These are phyloP conservation scores for Pipistrellus pipistrellus DNA, from an alignment of 2,797 vertebrate species.

Conservation along the genomic window DNA sequence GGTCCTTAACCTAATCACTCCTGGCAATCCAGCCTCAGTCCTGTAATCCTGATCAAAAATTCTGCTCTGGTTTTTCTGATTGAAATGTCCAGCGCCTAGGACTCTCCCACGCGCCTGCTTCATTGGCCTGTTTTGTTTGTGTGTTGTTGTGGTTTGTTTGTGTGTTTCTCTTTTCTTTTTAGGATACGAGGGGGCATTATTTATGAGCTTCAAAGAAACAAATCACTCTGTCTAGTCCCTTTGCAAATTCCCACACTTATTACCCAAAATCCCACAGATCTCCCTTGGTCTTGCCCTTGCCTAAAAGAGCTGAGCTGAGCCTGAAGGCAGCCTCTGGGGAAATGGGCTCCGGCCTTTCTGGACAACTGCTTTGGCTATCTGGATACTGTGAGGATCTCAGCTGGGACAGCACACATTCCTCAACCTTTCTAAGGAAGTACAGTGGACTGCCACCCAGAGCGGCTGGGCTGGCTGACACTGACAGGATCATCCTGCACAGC, in stretches of 20 bases:
- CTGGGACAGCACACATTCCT: conserved; percentile 75
- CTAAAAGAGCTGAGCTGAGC: conserved; percentile 81
- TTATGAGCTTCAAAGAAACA: conserved; percentile 87
- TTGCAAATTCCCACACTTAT: conserved; percentile 90
- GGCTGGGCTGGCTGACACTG: neutral
- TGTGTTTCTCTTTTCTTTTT: neutral
- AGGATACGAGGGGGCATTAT: conserved; percentile 82
- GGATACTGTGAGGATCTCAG: conserved; percentile 70
- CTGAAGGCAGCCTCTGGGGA: conserved; percentile 85
- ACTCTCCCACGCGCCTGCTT: conserved; percentile 82
- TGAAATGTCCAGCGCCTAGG: conserved; percentile 79
- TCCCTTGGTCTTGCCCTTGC: conserved; percentile 86
- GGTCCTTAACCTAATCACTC: conserved; percentile 73
- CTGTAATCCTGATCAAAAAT: conserved; percentile 74
- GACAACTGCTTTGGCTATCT: conserved; percentile 83
- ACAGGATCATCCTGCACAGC: neutral
- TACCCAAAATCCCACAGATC: conserved; percentile 89
- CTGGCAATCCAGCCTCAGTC: conserved; percentile 52
- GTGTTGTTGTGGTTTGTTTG: neutral
- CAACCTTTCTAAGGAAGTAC: conserved; percentile 80
- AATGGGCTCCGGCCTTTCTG: conserved; percentile 84
- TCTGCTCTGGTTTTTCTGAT: conserved; percentile 67
- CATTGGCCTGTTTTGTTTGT: conserved; percentile 76
- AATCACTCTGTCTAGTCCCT: conserved; percentile 85
- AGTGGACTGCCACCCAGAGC: conserved; percentile 30